Evolutionary conservation across 2,797 vertebrate genomes (phyloP).

Genomic region (Sebastes hubbsi): DNA sequence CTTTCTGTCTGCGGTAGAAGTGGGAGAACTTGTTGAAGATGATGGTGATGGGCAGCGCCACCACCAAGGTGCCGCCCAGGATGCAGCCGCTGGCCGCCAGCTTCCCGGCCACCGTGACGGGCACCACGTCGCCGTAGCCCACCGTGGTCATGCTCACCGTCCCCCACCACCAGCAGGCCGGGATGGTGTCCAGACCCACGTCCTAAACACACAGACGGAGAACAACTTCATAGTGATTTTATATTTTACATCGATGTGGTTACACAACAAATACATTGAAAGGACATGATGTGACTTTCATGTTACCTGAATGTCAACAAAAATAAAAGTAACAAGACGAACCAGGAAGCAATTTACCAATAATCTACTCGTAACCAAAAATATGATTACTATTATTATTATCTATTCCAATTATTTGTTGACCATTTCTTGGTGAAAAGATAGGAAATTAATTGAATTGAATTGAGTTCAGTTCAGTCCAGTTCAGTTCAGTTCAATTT

Average conservation of each 20-base stretch:
- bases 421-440: background rate
- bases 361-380: no score
- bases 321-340: background rate
- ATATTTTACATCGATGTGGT: background rate
- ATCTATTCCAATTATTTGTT: background rate
- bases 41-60: conserved; percentile 97
- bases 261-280: background rate
- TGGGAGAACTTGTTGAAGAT: conserved; percentile 99
- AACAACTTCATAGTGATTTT: fast-evolving
- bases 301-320: background rate
- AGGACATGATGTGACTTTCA: no score
- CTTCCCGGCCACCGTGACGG: conserved; percentile 93
- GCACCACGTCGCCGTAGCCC: conserved; percentile 95
- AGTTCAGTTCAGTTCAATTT: no score
- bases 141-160: conserved; percentile 99
- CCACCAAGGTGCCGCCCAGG: conserved; percentile 94
- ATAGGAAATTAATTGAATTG: no score
- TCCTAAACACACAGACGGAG: conserved; percentile 62
- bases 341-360: background rate
- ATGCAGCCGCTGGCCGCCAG: conserved; percentile 96
- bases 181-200: conserved; percentile 94
- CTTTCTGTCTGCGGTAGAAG: conserved; percentile 96
- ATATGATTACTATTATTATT: background rate
- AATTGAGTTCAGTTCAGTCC: no score
- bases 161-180: conserved; percentile 99